These are phyloP conservation scores for Ceratothoa steindachneri DNA, from an alignment of 2,888 invertebrate genomes.

Conservation along the genomic window DNA sequence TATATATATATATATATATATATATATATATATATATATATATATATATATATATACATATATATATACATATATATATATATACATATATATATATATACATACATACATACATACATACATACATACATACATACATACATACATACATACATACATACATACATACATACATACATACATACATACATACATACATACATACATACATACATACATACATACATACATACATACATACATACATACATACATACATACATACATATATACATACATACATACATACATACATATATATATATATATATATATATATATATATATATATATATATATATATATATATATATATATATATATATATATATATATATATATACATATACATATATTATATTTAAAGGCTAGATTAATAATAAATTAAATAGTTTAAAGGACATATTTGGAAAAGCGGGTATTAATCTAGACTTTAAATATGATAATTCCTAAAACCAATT, in stretches of 20 bases:
- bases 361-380: slow-evolving; percentile 13
- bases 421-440: no score
- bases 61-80: neutral
- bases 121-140: slow-evolving; percentile 14
- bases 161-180: slow-evolving; percentile 3
- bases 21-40: no score
- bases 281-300: slow-evolving; percentile 21
- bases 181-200: neutral
- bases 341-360: slow-evolving; percentile 17
- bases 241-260: slow-evolving; percentile 18
- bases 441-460: no score
- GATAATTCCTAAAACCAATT: no score
- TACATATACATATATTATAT: slow-evolving; percentile 17
- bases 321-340: slow-evolving; percentile 10
- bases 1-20: no score
- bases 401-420: no score
- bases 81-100: neutral
- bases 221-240: slow-evolving; percentile 15
- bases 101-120: neutral
- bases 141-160: slow-evolving; percentile 15
- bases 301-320: slow-evolving; percentile 21
- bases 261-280: slow-evolving; percentile 17
- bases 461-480: no score
- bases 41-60: no score
- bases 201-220: slow-evolving; percentile 1